Percentiles rank a stretch among this genome's conserved stretches.
Evolutionary conservation across 2,888 invertebrate species (phyloP).

Genomic region (Drosophila flavopinicola): DNA sequence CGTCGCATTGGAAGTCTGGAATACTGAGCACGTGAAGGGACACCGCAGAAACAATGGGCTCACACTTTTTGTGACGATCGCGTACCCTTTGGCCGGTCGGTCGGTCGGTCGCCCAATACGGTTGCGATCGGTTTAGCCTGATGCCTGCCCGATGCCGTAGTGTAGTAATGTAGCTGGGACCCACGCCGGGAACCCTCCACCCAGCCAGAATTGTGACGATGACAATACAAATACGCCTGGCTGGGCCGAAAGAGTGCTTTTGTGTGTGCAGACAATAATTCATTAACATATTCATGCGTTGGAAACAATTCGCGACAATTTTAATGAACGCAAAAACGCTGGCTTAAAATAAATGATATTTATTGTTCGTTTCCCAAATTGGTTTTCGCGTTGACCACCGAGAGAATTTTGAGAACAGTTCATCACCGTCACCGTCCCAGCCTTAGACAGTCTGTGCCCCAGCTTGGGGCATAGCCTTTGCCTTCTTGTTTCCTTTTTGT

Average conservation of each 20-base stretch:
- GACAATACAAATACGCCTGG: neutral
- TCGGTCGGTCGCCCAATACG: neutral
- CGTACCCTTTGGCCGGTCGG: neutral
- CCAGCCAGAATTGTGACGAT: neutral
- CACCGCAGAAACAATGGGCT: slow-evolving; percentile 40
- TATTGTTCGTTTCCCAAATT: slow-evolving; percentile 55
- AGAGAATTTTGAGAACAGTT: slow-evolving; percentile 68
- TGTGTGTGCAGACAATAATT: slow-evolving; percentile 49
- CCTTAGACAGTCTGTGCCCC: slow-evolving; percentile 25
- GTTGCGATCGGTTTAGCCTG: neutral
- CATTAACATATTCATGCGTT: slow-evolving; percentile 74
- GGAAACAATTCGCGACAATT: slow-evolving; percentile 71
- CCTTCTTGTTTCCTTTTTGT: slow-evolving; percentile 60
- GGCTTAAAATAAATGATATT: slow-evolving; percentile 62
- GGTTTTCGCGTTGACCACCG: slow-evolving; percentile 34
- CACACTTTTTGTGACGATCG: slow-evolving; percentile 30
- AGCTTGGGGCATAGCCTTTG: slow-evolving; percentile 17
- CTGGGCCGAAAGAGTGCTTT: neutral
- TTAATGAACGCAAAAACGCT: slow-evolving; percentile 69
- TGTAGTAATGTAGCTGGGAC: slow-evolving; percentile 3
- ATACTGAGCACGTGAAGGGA: slow-evolving; percentile 13
- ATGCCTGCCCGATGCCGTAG: neutral
- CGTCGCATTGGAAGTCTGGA: slow-evolving; percentile 6
- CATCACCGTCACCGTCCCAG: slow-evolving; percentile 58
- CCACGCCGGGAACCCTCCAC: slow-evolving; percentile 35